These are phyloP conservation scores for Syrrhaptes paradoxus DNA, from an alignment of 2,113 vertebrate species.

Conservation along the genomic window DNA sequence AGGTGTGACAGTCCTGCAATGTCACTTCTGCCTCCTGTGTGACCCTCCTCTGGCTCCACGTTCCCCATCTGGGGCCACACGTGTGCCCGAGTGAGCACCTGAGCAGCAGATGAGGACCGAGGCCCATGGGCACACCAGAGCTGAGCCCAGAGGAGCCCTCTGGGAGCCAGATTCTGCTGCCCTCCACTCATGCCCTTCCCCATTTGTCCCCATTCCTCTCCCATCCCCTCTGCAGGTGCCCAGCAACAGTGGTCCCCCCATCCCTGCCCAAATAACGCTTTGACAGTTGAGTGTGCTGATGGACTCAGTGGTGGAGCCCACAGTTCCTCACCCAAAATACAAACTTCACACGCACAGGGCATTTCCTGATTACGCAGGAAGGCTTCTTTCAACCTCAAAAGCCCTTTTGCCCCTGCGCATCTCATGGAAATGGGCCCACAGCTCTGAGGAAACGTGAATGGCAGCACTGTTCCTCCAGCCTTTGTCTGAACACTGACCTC, in stretches of 20 bases:
- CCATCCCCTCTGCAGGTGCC: neutral
- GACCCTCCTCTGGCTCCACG: neutral
- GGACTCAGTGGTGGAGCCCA: neutral
- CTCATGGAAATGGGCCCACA: neutral
- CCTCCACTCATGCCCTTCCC: neutral
- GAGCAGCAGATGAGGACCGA: accelerated
- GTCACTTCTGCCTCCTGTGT: neutral
- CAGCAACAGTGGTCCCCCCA: neutral
- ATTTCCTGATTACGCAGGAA: neutral
- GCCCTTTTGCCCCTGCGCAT: neutral
- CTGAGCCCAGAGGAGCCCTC: neutral
- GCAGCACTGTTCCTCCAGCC: accelerated
- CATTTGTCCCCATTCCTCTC: neutral
- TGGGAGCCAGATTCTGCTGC: neutral
- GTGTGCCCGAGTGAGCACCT: neutral
- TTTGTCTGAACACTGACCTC: neutral
- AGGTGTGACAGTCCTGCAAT: accelerated
- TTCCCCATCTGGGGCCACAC: neutral
- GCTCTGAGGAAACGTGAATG: neutral
- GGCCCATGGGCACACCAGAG: neutral
- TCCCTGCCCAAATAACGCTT: neutral
- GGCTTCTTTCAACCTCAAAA: neutral
- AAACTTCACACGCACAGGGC: neutral
- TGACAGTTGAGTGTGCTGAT: neutral
- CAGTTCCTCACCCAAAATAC: neutral